Base-by-base conservation (phyloP, 2,797 vertebrate genomes). In the Myripristis jacobus region DNA sequence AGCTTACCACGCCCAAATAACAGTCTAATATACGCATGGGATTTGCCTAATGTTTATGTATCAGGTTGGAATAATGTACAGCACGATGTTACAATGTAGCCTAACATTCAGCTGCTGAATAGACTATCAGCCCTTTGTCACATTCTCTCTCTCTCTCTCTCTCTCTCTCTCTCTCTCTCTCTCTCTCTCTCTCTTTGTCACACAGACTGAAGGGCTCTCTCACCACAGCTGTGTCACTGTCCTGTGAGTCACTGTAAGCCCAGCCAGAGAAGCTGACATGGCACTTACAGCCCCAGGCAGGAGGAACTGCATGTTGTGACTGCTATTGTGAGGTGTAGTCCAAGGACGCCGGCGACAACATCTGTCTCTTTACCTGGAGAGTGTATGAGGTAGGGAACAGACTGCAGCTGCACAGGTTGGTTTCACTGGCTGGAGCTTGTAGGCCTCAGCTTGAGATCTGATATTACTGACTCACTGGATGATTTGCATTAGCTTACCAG, bases 201-300 rank as follows among this genome's bases (percentile, higher is more conserved):
- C 62, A 73, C 73, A 88, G 74, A 81, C 80, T 65, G 69, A 73
- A 70, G 65, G 68, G 65, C 63, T 74, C 15, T 47, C 7, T 34
- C 44, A 36, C 25, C 79, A 11, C 22, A 29, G 60, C 79, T 82
- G 80, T 87, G 77, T 86, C 82, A 75, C 77, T 47, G 66, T 79
- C 66, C 72, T 34, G 77, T 91, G 81, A 92, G 79, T 95, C 95
- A 94, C 92, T 73, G 89, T 90, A 83, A 93, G 79, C 73, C n/a
- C 93, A 93, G 43, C 89, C 94, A 72, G 81, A 88, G 71, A 71
- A 60, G 85, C 87, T 91, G 88, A 91, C 86, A 75, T 66, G 50
- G 80, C 88, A 83, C 87, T 85, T 84, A 66, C 79, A 88, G 61
- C 84, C 46, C 31, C 53, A 24, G 48, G 62, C 9, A 66, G 61